Conservation (phyloP, 2,113 vertebrate genomes). For the Myotis yumanensis region DNA sequence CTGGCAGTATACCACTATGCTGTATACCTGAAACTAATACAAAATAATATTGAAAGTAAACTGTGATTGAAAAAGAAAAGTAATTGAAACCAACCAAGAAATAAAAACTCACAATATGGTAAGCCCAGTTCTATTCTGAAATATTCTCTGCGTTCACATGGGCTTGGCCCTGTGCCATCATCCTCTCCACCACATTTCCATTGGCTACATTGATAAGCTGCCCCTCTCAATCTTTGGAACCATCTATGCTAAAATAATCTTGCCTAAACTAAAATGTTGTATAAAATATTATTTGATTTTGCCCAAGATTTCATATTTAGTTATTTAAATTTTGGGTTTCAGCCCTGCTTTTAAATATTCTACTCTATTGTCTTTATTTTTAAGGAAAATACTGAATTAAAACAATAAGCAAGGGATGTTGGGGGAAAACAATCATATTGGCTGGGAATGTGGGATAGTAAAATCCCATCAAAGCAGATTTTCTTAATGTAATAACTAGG, state of each 20-base stretch:
- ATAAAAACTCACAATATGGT: neutral
- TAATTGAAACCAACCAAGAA: neutral
- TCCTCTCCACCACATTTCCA: neutral
- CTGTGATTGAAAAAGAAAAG: neutral
- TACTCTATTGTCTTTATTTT: neutral
- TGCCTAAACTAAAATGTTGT: neutral
- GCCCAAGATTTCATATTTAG: neutral
- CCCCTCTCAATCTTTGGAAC: neutral
- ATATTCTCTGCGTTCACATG: neutral
- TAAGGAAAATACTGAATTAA: neutral
- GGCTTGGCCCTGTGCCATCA: neutral
- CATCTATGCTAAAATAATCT: neutral
- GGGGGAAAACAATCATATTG: neutral
- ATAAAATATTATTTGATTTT: neutral
- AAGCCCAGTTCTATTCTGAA: neutral
- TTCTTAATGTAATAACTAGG: neutral
- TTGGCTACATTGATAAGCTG: neutral
- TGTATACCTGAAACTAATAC: neutral
- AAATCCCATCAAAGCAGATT: neutral
- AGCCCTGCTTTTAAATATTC: neutral
- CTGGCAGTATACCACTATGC: neutral
- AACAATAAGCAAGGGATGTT: accelerated
- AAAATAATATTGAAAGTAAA: neutral
- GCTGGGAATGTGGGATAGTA: neutral
- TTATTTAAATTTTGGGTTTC: neutral